These are phyloP conservation scores for Montipora capricornis DNA, from an alignment of 64 coral and sea anemone genomes.

Conservation along the genomic window DNA sequence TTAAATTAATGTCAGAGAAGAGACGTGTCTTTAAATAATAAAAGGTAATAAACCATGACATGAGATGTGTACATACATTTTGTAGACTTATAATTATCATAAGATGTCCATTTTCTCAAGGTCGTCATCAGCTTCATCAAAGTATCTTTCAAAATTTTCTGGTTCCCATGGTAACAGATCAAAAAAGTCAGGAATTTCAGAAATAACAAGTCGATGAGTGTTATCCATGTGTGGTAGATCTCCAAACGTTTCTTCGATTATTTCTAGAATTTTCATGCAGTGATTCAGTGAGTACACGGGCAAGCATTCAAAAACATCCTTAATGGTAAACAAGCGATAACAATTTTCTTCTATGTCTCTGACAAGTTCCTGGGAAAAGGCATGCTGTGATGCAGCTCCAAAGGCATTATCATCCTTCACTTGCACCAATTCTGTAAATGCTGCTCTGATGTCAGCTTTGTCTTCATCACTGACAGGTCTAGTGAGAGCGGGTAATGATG, in stretches of 20 bases:
- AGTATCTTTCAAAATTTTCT: constrained; percentile 17
- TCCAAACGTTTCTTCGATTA: constrained; percentile 57
- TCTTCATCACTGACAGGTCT: constrained; percentile 20
- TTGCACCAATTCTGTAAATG: constrained; percentile 32
- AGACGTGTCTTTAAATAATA: not conserved
- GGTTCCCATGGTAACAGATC: not conserved
- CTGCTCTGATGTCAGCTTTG: constrained; percentile 7
- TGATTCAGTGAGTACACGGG: constrained; percentile 65
- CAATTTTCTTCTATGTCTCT: constrained; percentile 47
- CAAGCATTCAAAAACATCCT: constrained; percentile 47
- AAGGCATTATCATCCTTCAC: constrained; percentile 25
- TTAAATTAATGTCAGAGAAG: constrained; percentile 13
- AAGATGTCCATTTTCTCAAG: not conserved
- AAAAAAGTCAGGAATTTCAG: constrained; percentile 23
- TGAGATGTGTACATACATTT: constrained; percentile 2
- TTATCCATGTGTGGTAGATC: constrained; percentile 54
- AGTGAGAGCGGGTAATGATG: not conserved
- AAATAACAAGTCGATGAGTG: constrained; percentile 24
- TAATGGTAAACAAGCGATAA: constrained; percentile 45
- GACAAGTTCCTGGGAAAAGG: constrained; percentile 68
- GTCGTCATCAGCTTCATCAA: not conserved
- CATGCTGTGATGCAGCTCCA: constrained; percentile 67
- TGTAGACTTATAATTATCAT: not conserved
- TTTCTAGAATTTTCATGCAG: constrained; percentile 56
- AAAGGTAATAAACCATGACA: constrained; percentile 15